These are phyloP conservation scores for Orthosia gracilis DNA, from an alignment of 2,888 invertebrate genomes.

Conservation along the genomic window DNA sequence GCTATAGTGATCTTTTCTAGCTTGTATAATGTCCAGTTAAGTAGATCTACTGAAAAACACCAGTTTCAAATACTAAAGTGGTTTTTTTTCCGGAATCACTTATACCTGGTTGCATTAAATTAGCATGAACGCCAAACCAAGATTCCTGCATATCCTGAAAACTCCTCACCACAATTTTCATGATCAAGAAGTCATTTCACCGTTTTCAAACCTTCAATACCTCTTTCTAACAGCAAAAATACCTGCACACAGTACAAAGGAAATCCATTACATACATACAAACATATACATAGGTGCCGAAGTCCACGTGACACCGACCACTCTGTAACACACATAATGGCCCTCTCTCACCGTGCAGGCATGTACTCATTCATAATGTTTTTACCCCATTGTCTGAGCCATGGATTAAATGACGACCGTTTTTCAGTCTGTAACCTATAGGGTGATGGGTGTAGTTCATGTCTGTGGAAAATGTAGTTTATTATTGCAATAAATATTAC, in stretches of 20 bases:
- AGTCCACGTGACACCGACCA: constrained; percentile 23
- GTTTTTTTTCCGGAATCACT: too few species aligned
- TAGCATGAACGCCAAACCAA: too few species aligned
- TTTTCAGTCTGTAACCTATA: constrained; percentile 47
- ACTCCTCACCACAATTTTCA: too few species aligned
- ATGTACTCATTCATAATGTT: constrained; percentile 62
- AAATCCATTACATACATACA: background rate
- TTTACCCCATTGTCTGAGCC: constrained; percentile 62
- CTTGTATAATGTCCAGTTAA: too few species aligned
- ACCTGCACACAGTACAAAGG: constrained; percentile 46
- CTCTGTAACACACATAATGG: constrained; percentile 49
- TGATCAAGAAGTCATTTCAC: background rate
- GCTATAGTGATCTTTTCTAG: too few species aligned
- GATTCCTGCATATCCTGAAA: too few species aligned
- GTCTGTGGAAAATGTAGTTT: background rate
- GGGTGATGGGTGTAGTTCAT: constrained; percentile 31
- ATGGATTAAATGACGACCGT: constrained; percentile 32
- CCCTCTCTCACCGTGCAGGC: constrained; percentile 56
- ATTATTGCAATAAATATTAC: constrained; percentile 17
- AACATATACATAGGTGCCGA: constrained; percentile 3
- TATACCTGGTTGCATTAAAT: too few species aligned
- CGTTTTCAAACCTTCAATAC: background rate
- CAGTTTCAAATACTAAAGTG: too few species aligned
- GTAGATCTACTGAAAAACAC: too few species aligned
- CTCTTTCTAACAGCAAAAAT: background rate